Percentiles rank a stretch among this genome's conserved stretches.
These are phyloP conservation scores for Polypedilum pembai DNA, from an alignment of 1,140 invertebrate genomes.

Conservation along the genomic window DNA sequence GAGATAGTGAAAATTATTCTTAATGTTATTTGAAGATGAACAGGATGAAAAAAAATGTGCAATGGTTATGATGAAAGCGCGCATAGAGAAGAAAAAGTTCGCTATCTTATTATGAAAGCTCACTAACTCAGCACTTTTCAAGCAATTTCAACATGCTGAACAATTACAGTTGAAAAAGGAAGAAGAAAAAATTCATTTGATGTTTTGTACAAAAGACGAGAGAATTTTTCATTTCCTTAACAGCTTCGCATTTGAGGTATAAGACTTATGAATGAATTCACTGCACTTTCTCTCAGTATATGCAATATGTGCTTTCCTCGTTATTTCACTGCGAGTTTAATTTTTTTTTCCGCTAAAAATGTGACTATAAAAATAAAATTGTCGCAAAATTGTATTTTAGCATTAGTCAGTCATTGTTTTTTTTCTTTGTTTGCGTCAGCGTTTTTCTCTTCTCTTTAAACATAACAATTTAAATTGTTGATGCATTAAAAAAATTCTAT, in stretches of 20 bases:
- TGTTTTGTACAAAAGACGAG: background rate
- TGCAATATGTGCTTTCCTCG: background rate
- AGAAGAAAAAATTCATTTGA: background rate
- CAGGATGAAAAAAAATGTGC: background rate
- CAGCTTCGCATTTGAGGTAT: background rate
- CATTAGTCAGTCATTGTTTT: constrained; percentile 1
- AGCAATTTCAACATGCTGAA: background rate
- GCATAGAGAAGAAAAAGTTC: background rate
- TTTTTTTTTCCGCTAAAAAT: background rate
- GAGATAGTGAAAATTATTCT: background rate
- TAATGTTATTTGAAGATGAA: background rate
- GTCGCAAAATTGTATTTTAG: constrained; percentile 1
- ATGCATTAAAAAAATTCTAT: no score
- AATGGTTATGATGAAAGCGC: background rate
- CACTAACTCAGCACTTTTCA: constrained; percentile 5
- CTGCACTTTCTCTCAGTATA: background rate
- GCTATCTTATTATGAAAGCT: constrained; percentile 18
- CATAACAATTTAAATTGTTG: no score
- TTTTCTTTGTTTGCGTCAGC: background rate
- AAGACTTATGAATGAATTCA: background rate
- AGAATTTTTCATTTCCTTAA: background rate
- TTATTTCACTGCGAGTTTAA: background rate
- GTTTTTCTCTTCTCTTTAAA: background rate
- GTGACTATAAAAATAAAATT: background rate
- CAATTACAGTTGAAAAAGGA: background rate